A percentile compares a stretch with the other conserved stretches of the same genome.
Evolutionary conservation across 2,113 vertebrate genomes (phyloP).

Genomic region (Pollachius pollachius): DNA sequence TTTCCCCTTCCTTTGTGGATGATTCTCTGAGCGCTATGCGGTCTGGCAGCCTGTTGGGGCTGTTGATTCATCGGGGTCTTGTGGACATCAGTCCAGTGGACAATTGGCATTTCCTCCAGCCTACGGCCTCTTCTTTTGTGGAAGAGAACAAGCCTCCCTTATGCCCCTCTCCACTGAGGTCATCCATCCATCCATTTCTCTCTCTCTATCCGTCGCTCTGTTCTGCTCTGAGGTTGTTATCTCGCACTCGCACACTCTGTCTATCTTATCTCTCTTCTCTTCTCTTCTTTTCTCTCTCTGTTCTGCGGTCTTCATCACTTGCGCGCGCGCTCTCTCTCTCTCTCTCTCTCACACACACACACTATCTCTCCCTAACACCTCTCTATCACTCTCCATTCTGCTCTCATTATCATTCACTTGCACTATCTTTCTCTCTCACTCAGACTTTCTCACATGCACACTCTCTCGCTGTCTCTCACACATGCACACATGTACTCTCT

Average conservation of each 20-base stretch:
- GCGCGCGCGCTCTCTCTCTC: not conserved
- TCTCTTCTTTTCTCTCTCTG: constrained; percentile 25
- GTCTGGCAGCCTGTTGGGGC: constrained; percentile 58
- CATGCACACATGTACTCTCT: constrained; percentile 51
- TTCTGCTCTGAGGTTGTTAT: no score
- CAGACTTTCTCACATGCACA: not conserved
- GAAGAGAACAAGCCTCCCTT: constrained; percentile 67
- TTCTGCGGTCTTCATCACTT: not conserved
- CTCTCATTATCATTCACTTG: no score
- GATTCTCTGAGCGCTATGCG: constrained; percentile 36
- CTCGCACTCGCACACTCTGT: constrained; percentile 26
- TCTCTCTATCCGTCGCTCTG: constrained; percentile 36
- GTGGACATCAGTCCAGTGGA: constrained; percentile 62
- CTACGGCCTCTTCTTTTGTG: constrained; percentile 70
- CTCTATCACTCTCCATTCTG: not conserved
- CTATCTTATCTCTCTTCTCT: constrained; percentile 21
- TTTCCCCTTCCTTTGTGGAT: constrained; percentile 31
- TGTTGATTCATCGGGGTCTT: constrained; percentile 64
- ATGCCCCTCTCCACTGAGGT: constrained; percentile 65
- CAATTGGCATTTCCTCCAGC: constrained; percentile 71
- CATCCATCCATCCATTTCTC: constrained; percentile 60
- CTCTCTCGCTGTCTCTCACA: constrained; percentile 32
- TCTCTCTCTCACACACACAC: constrained; percentile 27
- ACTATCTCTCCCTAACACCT: not conserved
- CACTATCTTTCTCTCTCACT: not conserved